phyloP scores from a whole-genome alignment of 2,888 invertebrate species.

The Zygothrica quintamaculata region DNA sequence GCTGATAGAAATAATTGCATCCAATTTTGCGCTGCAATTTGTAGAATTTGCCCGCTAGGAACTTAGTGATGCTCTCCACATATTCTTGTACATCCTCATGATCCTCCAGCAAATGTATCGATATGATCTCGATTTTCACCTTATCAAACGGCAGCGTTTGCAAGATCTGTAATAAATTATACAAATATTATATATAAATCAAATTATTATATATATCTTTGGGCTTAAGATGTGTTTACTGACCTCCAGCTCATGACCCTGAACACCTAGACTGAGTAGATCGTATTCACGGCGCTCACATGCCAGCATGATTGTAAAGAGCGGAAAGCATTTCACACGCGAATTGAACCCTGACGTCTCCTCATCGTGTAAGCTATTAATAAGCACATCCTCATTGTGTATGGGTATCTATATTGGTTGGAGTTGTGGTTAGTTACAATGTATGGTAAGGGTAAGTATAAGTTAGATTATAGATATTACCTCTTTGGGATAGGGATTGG shows the following conservation, averaged over 20 bases:
- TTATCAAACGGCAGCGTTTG: slow-evolving; percentile 84
- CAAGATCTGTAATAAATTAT: slow-evolving; percentile 82
- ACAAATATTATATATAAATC: no score
- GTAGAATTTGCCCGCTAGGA: slow-evolving; percentile 84
- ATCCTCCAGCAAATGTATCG: slow-evolving; percentile 84
- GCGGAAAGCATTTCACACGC: slow-evolving; percentile 93
- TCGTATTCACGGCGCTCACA: slow-evolving; percentile 89
- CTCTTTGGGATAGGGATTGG: slow-evolving; percentile 91
- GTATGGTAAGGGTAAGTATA: slow-evolving; percentile 75
- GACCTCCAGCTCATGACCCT: slow-evolving; percentile 85
- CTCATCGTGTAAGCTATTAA: slow-evolving; percentile 86
- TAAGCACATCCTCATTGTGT: slow-evolving; percentile 85
- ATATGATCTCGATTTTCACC: slow-evolving; percentile 84
- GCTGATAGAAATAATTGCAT: slow-evolving; percentile 84
- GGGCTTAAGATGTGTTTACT: slow-evolving; percentile 26
- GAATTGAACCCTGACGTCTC: slow-evolving; percentile 88
- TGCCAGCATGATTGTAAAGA: slow-evolving; percentile 92
- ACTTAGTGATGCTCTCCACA: slow-evolving; percentile 83
- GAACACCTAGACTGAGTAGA: slow-evolving; percentile 88
- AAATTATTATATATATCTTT: neutral
- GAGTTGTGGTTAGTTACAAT: no score
- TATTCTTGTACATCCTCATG: slow-evolving; percentile 81
- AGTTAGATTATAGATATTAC: slow-evolving; percentile 82
- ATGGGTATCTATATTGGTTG: no score
- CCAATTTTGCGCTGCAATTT: slow-evolving; percentile 83